phyloP scores from a whole-genome alignment of 2,888 invertebrate species.

The Meiosimyza decipiens region DNA sequence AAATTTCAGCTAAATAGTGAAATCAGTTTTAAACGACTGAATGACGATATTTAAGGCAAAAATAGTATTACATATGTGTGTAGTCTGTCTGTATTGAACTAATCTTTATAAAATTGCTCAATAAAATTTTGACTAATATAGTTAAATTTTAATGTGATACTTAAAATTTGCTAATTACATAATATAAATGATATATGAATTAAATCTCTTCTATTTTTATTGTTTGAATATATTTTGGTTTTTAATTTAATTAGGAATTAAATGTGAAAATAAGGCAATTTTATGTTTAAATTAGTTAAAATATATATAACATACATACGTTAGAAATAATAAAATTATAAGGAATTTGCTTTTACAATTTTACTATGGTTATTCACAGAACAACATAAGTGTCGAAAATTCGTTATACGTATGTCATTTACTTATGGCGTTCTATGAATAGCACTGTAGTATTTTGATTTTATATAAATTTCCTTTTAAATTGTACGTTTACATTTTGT shows the following conservation, averaged over 20 bases:
- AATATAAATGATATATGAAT: slow-evolving; percentile 22
- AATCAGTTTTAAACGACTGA: slow-evolving; percentile 6
- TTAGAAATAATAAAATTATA: no score
- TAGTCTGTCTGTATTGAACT: no score
- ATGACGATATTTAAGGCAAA: background rate
- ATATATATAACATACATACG: no score
- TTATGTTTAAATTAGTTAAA: no score
- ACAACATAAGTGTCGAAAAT: no score
- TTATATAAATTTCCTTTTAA: background rate
- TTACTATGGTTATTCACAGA: no score
- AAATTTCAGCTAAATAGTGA: slow-evolving; percentile 9
- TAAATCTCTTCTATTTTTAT: slow-evolving; percentile 23
- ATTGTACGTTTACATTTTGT: slow-evolving; percentile 4
- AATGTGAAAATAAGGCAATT: slow-evolving; percentile 32
- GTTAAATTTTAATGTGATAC: slow-evolving; percentile 4
- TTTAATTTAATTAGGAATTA: slow-evolving; percentile 28
- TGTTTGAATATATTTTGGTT: slow-evolving; percentile 7
- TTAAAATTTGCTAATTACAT: slow-evolving; percentile 24
- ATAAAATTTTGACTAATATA: slow-evolving; percentile 18
- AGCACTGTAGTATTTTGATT: background rate
- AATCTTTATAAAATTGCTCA: no score
- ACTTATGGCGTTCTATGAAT: no score
- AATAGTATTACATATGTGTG: no score
- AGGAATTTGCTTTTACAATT: no score
- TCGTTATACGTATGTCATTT: no score